Base-by-base conservation (phyloP, 2,888 invertebrate species). In the Campoletis raptor region DNA sequence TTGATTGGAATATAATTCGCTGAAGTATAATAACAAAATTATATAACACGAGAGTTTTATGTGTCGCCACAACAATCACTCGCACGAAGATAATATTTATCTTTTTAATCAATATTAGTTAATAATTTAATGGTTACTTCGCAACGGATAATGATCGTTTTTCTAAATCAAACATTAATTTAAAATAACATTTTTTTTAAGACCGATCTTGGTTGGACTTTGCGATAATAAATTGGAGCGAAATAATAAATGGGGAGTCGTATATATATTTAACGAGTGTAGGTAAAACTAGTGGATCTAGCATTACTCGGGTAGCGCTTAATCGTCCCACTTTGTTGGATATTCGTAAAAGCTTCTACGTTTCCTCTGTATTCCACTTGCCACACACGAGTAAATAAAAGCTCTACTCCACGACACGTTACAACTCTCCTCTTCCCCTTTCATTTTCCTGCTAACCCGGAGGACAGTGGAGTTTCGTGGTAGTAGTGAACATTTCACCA, bases 301-400 rank as follows among this genome's bases (percentile, higher is more conserved):
- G 42, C 77, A 67, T 77, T 52, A 73, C 83, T 86, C 77, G 76
- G 61, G 45, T 77, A 40, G 80, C 77, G 76, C 57, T 83, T 81
- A 83, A 86, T 83, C 86, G 83, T 73, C 76, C 77, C 83, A 86
- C 86, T 83, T 86, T 83, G 70, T 66, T 57, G 83, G 80, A 80
- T 83, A 81, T 80, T 66, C 40, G 52, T 66, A 66, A 81, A 73
- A 81, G 73, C 81, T 81, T 48, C 52, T 64, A n/a, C 73, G 24
- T 79, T 79, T 36, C 15, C 79, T 48, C 79, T 48, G 30, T 54
- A 73, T 40, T 18, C 15, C 15, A 12, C 40, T 81, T 40, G 42
- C 81, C 73, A 66, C 81, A 52, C 40, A 81, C 52, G 54, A 64
- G 52, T 66, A 64, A 66, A 54, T 52, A 70, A 48, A 72, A 70